A percentile compares a stretch with the other conserved stretches of the same genome.
Evolutionary conservation across 2,113 vertebrate species (phyloP).

Genomic region (Spea bombifrons): DNA sequence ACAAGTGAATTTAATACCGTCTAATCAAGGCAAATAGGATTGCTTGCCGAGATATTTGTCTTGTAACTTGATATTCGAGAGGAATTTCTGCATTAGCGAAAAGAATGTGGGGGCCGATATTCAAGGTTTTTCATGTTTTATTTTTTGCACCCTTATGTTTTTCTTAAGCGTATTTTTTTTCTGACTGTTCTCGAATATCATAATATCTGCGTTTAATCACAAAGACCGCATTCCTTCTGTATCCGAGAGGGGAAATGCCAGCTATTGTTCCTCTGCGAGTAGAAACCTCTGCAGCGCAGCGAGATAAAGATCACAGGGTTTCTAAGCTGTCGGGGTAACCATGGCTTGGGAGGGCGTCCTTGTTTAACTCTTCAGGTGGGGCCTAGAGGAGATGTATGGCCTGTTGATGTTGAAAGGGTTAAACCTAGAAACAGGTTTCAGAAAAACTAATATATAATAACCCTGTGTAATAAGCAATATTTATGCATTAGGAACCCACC

Average conservation of each 20-base stretch:
- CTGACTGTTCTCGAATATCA: neutral
- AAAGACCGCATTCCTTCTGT: conserved; percentile 17
- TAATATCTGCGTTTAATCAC: conserved; percentile 27
- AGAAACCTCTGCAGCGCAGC: conserved; percentile 1
- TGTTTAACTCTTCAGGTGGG: neutral
- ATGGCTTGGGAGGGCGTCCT: neutral
- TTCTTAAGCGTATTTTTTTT: neutral
- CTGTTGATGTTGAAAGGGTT: no score
- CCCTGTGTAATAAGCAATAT: no score
- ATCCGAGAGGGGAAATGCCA: conserved; percentile 5
- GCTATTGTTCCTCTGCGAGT: conserved; percentile 8
- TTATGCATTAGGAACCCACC: no score
- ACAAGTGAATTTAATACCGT: conserved; percentile 60
- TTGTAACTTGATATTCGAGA: conserved; percentile 43
- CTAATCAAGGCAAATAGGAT: conserved; percentile 49
- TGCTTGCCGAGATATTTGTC: conserved; percentile 49
- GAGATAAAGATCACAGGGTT: conserved; percentile 17
- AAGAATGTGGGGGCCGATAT: neutral
- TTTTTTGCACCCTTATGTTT: neutral
- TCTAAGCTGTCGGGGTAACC: conserved; percentile 13
- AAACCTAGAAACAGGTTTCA: no score
- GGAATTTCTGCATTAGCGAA: conserved; percentile 22
- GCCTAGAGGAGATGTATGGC: no score
- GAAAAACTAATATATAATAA: no score
- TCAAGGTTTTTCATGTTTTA: neutral